Base-by-base conservation (phyloP, 2,113 vertebrate species). In the Neodon shergylaensis region DNA sequence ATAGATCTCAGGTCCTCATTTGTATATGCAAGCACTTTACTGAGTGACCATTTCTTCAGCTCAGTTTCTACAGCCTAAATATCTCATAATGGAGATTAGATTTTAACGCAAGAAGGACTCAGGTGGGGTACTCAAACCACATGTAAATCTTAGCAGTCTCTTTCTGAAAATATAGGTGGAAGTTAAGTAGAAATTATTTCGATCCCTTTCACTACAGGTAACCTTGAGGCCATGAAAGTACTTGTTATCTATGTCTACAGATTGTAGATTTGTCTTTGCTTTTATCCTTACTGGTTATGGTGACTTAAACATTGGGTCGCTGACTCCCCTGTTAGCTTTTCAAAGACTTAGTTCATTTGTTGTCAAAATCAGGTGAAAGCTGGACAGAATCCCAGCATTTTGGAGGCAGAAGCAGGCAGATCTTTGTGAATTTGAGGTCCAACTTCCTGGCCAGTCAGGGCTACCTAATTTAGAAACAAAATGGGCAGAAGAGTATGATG, bases 101-200 rank as follows among this genome's bases (percentile, higher is more conserved):
- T 49, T 61, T 76, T 21, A 76, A 52, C 24, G 39, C 28, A 74
- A 21, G 33, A 66, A 66, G 22, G 24, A 70, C 47, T 9, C n/a
- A 31, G 36, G 54, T 66, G 7, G 7, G 42, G 16, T 22, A 33
- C n/a, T 44, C 31, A 58, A 70, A 79, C n/a, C n/a, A 36, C 44
- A 44, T 24, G 31, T 19, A 78, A 93, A 54, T 39, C 73, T 44
- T 28, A 58, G 63, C 2, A 47, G 9, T 54, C 42, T 76, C 52
- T 77, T 85, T 85, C 54, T 92, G 73, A 54, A 90, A 93, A 94
- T 76, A 94, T 8, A 81, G 91, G 47, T 88, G 39, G 28, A 47
- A 36, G 33, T 31, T 65, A 78, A 84, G 13, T 39, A 91, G 65
- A 33, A 81, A 9, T 90, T 74, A 70, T 39, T 92, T 49, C 3